phyloP scores from a whole-genome alignment of 2,797 vertebrate genomes.

The Hippocampus kuda region DNA sequence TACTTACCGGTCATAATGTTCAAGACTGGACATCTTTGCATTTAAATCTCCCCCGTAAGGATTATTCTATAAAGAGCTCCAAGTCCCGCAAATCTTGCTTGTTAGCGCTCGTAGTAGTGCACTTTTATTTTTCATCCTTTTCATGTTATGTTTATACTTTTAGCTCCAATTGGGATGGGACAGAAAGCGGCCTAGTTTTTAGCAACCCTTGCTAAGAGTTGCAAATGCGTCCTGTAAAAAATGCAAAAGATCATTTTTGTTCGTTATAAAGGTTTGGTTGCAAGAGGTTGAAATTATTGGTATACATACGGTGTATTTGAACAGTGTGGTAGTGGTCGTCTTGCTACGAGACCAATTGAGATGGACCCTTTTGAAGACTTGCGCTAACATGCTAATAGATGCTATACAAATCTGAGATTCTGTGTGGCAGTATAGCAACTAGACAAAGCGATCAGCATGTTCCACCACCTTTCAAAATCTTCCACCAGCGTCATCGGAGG shows the following conservation, averaged over 20 bases:
- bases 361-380: no score
- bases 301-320: no score
- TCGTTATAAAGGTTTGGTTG: no score
- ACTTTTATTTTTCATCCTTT: not conserved
- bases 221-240: not conserved
- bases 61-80: conserved; percentile 5
- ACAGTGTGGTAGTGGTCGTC: not conserved
- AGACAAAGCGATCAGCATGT: conserved; percentile 50
- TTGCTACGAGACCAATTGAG: not conserved
- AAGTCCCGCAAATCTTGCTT: not conserved
- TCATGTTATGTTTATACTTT: not conserved
- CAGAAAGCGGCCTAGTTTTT: not conserved
- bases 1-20: conserved; percentile 8
- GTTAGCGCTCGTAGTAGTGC: not conserved
- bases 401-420: not conserved
- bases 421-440: not conserved
- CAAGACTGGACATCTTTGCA: conserved; percentile 2
- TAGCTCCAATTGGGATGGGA: not conserved
- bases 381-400: not conserved
- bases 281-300: no score
- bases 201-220: not conserved
- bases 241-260: not conserved
- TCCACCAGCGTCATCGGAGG: conserved; percentile 58
- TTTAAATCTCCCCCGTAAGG: not conserved
- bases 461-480: conserved; percentile 59